phyloP scores from a whole-genome alignment of 2,113 vertebrate genomes.

The Tinamus guttatus region DNA sequence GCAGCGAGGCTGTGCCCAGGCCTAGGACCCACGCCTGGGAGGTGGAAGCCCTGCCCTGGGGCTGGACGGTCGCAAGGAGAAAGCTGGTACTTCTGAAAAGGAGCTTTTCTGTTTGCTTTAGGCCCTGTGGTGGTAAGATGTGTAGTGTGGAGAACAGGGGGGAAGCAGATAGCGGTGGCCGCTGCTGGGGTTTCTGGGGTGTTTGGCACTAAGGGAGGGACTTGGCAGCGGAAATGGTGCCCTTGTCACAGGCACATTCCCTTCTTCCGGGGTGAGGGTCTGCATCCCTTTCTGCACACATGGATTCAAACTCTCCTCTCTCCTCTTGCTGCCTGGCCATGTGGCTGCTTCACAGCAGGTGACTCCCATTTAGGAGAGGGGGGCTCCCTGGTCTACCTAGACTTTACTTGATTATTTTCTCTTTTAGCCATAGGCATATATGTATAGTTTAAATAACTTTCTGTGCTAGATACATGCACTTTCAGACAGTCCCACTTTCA shows the following conservation, averaged over 20 bases:
- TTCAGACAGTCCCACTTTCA: background rate
- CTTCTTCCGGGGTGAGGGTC: constrained; percentile 31
- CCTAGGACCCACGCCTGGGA: background rate
- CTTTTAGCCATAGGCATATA: background rate
- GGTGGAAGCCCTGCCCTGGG: background rate
- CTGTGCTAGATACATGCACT: background rate
- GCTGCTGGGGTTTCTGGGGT: constrained; percentile 16
- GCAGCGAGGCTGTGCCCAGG: background rate
- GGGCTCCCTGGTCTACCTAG: background rate
- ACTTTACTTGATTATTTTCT: background rate
- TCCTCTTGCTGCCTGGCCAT: background rate
- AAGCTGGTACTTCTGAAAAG: background rate
- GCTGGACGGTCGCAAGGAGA: background rate
- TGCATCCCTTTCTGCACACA: background rate
- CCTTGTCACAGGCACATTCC: constrained; percentile 58
- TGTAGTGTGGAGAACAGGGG: background rate
- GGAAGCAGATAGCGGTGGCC: constrained; percentile 14
- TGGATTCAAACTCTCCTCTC: constrained; percentile 9
- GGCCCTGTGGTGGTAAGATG: background rate
- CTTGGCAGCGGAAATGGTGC: constrained; percentile 36
- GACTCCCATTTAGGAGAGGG: background rate
- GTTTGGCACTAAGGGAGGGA: constrained; percentile 18
- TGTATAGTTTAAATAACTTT: background rate
- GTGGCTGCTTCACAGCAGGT: background rate
- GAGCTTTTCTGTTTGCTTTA: background rate